phyloP scores from a whole-genome alignment of 2,113 vertebrate species.

The Ciconia stormi region DNA sequence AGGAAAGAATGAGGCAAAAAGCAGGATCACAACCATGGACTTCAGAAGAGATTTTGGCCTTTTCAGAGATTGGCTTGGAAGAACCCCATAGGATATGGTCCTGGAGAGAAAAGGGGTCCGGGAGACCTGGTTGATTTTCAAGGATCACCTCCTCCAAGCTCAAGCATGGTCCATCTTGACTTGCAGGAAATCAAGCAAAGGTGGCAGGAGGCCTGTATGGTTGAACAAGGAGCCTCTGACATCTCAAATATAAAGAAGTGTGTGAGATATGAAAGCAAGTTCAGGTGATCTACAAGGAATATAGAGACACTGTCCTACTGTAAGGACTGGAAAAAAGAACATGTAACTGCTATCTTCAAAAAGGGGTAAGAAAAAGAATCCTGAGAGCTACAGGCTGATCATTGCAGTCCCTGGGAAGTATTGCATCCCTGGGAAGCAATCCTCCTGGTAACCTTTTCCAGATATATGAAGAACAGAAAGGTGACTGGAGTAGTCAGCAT shows the following conservation, averaged over 20 bases:
- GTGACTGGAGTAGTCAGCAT: background rate
- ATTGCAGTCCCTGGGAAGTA: background rate
- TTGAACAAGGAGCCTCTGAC: background rate
- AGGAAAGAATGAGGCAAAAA: background rate
- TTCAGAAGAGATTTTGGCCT: background rate
- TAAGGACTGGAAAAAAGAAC: background rate
- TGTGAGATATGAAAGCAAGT: background rate
- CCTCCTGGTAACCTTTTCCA: background rate
- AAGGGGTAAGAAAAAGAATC: background rate
- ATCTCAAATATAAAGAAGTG: background rate
- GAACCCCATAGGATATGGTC: background rate
- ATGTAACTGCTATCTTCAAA: background rate
- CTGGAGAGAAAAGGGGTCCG: background rate
- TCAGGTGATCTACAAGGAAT: background rate
- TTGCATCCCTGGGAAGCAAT: background rate
- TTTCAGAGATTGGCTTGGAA: background rate
- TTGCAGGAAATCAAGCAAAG: background rate
- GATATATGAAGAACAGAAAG: background rate
- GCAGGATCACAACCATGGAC: accelerated
- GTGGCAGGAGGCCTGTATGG: background rate
- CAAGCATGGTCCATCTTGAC: background rate
- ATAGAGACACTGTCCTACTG: background rate
- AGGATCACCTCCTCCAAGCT: background rate
- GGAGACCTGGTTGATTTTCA: background rate
- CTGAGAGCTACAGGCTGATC: background rate